phyloP scores from a whole-genome alignment of 1,140 invertebrate species.

The Adoxophyes honmai region DNA sequence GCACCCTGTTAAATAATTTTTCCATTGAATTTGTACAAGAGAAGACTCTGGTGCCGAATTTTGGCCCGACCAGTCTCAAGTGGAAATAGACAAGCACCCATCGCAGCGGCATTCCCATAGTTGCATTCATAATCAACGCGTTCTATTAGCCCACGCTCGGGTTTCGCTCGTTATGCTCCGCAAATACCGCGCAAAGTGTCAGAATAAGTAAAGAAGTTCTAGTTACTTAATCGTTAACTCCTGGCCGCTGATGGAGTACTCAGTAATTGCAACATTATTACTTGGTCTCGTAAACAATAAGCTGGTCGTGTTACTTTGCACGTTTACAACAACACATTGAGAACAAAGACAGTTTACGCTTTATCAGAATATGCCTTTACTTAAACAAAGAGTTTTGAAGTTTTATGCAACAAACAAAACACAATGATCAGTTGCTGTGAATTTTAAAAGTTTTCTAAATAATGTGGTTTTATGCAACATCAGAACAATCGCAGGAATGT shows the following conservation, averaged over 20 bases:
- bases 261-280: constrained; percentile 25
- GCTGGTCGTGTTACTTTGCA: constrained; percentile 37
- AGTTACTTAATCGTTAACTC: not conserved
- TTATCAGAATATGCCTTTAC: constrained; percentile 62
- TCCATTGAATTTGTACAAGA: too few species aligned
- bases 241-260: not conserved
- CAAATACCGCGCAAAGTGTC: too few species aligned
- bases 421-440: constrained; percentile 47
- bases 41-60: too few species aligned
- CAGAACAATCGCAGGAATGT: constrained; percentile 38
- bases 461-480: constrained; percentile 29
- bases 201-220: not conserved
- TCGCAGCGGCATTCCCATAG: too few species aligned
- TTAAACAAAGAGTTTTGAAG: constrained; percentile 41
- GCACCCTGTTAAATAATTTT: too few species aligned
- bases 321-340: constrained; percentile 41
- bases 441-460: constrained; percentile 53
- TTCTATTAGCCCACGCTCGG: too few species aligned
- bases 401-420: constrained; percentile 56
- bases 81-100: too few species aligned
- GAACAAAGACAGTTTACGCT: constrained; percentile 69
- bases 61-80: too few species aligned
- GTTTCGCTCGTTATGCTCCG: too few species aligned
- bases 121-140: too few species aligned
- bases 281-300: constrained; percentile 36